Base-by-base conservation (phyloP, 2,797 vertebrate species). In the Anableps anableps region DNA sequence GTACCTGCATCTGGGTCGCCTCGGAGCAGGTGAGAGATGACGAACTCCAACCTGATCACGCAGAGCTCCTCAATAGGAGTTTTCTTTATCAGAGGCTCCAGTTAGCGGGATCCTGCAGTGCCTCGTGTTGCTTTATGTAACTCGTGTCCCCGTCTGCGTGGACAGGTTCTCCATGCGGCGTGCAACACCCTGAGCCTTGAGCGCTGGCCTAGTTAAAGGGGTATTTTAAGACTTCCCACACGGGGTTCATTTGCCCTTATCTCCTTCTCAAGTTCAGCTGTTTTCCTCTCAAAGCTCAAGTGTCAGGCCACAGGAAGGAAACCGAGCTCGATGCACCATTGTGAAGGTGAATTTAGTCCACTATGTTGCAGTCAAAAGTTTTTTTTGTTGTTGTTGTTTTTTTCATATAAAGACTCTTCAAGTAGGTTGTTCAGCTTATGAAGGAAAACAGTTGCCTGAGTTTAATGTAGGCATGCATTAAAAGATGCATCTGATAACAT, bases 151-250 rank as follows among this genome's bases (percentile, higher is more conserved):
- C 74, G 45, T 60, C 83, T 75, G 75, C 51, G 53, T 83, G 88
- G 85, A 83, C 86, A 83, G 88, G 87, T 86, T 85, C n/a, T 45
- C 78, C 60, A 0, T 80, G 75, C 80, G 5, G 79, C 50, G 66
- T 38, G 91, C 88, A 48, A 80, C 88, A 88, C 85, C 89, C 85
- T 16, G 45, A 88, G 88, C 89, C 82, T 86, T 43, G 45, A 77
- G 89, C 47, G 34, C 89, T 94, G 95, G 76, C 94, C 95, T 91
- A 95, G 86, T 93, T 95, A 89, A 86, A 81, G 70, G 84, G 83
- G 84, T 95, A 95, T 95, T 95, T 95, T 95, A 95, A 93, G 93
- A 92, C 93, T 93, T 90, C 91, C 92, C 94, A 91, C 90, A 88
- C 86, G 89, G 91, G 58, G 83, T 86, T 91, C 80, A 21, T 91